Percentiles rank a stretch among this genome's conserved stretches.
phyloP scores from a whole-genome alignment of 1,140 invertebrate genomes.

The Aradophagus sp. region DNA sequence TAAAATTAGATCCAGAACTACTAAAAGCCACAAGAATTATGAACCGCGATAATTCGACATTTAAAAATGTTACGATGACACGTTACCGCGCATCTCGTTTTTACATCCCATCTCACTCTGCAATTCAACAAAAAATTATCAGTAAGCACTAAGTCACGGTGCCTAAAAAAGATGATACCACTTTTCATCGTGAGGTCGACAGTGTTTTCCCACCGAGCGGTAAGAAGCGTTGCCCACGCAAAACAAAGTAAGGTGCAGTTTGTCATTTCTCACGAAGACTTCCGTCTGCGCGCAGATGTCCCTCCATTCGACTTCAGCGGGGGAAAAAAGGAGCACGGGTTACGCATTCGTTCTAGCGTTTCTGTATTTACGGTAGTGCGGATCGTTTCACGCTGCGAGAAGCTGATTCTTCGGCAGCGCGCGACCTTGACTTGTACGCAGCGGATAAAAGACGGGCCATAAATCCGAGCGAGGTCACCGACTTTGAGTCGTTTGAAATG shows the following conservation, averaged over 20 bases:
- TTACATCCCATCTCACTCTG: too few species aligned
- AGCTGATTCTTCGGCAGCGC: constrained; percentile 49
- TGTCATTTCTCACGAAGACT: constrained; percentile 32
- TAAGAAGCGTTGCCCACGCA: too few species aligned
- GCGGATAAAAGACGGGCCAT: constrained; percentile 56
- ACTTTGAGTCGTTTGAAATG: constrained; percentile 47
- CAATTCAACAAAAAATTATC: too few species aligned
- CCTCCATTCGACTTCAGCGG: constrained; percentile 24
- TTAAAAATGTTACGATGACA: too few species aligned
- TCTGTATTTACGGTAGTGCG: constrained; percentile 58
- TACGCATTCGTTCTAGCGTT: constrained; percentile 43
- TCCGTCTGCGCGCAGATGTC: constrained; percentile 38
- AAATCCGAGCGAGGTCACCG: constrained; percentile 59
- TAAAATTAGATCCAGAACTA: too few species aligned
- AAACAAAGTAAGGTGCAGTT: constrained; percentile 39
- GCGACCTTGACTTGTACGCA: constrained; percentile 55
- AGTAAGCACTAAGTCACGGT: too few species aligned
- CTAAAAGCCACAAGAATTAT: too few species aligned
- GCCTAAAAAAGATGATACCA: too few species aligned
- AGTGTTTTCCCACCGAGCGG: constrained; percentile 5
- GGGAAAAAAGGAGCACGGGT: constrained; percentile 39
- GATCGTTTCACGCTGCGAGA: constrained; percentile 49
- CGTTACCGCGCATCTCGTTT: too few species aligned
- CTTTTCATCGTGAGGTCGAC: too few species aligned
- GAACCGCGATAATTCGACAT: too few species aligned